These are phyloP conservation scores for Eospalax fontanierii DNA, from an alignment of 2,797 vertebrate genomes.

Conservation along the genomic window DNA sequence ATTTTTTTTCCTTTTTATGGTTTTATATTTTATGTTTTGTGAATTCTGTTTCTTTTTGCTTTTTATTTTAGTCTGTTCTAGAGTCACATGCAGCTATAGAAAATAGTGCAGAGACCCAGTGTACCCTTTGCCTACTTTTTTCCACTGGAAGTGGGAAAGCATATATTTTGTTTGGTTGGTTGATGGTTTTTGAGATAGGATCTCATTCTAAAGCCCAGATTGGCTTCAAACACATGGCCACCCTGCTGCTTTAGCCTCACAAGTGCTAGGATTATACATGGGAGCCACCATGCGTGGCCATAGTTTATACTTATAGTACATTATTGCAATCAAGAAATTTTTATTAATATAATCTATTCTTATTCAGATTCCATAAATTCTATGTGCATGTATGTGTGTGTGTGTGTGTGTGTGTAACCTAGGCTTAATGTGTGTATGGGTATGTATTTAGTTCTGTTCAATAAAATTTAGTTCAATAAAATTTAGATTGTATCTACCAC, in stretches of 20 bases:
- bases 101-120: neutral
- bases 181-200: neutral
- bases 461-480: neutral
- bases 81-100: constrained; percentile 4
- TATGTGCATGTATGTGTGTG: neutral
- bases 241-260: neutral
- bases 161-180: neutral
- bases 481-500: neutral
- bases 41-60: neutral
- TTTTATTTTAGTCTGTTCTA: constrained; percentile 7
- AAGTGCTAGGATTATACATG: neutral
- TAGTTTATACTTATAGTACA: neutral
- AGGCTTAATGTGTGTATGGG: neutral
- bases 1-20: constrained; percentile 1
- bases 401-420: constrained; percentile 4
- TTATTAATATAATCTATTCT: neutral
- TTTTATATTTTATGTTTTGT: constrained; percentile 48
- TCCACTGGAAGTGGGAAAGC: neutral
- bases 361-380: constrained; percentile 2
- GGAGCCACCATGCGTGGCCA: neutral
- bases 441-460: neutral
- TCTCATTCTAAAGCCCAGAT: neutral
- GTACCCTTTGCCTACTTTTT: neutral
- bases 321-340: neutral
- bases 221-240: neutral